phyloP scores from a whole-genome alignment of 2,113 vertebrate species.

The Psephotus haematonotus region DNA sequence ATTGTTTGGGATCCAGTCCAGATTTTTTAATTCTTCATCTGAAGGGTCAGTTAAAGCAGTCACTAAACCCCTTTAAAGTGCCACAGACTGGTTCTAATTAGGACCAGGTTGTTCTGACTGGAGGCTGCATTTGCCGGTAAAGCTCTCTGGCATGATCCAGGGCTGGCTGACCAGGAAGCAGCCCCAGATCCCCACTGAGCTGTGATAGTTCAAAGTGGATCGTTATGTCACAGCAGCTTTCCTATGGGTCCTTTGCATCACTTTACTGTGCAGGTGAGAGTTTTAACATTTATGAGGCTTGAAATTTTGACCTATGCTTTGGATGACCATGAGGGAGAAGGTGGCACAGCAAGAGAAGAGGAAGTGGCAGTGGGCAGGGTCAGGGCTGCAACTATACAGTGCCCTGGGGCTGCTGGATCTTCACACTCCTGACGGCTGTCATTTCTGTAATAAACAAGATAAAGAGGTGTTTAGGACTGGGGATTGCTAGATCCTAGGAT shows the following conservation, averaged over 20 bases:
- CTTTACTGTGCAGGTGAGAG: neutral
- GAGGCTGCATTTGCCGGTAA: neutral
- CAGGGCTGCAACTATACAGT: neutral
- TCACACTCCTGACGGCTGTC: rapidly evolving
- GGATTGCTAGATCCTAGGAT: neutral
- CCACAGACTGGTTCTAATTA: neutral
- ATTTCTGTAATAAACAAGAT: neutral
- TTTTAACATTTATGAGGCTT: neutral
- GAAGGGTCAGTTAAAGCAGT: neutral
- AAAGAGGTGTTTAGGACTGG: neutral
- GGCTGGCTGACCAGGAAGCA: neutral
- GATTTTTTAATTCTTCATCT: constrained; percentile 3
- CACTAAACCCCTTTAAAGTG: constrained; percentile 5
- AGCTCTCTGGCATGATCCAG: neutral
- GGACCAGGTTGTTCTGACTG: constrained; percentile 24
- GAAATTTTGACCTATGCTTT: neutral
- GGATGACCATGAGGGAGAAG: neutral
- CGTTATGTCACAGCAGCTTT: neutral
- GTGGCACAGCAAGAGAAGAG: neutral
- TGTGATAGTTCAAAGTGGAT: constrained; percentile 9
- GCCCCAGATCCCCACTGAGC: neutral
- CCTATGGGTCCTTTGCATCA: neutral
- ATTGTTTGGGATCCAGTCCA: neutral
- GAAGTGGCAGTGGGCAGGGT: neutral
- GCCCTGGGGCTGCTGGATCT: neutral